A percentile compares a stretch with the other conserved stretches of the same genome.
Conservation (phyloP, 2,888 invertebrate species). For the Scaptomyza caliginosa region DNA sequence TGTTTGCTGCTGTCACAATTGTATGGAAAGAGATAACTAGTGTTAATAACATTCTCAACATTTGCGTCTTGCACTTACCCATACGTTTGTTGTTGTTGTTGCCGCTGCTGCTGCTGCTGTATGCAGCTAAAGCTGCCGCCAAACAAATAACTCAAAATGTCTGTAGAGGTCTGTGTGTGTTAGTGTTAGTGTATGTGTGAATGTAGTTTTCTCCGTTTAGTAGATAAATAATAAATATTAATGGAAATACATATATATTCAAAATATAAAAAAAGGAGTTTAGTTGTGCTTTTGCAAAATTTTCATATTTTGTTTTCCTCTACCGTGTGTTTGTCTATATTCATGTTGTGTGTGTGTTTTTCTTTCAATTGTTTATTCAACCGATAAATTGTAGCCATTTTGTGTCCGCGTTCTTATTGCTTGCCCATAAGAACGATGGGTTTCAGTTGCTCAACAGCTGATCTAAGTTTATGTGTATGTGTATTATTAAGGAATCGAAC, state of each 20-base stretch:
- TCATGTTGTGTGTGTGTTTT: not conserved
- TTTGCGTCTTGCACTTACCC: slow-evolving; percentile 20
- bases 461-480: not conserved
- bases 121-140: slow-evolving; percentile 21
- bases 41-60: slow-evolving; percentile 1
- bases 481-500: slow-evolving; percentile 15
- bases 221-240: slow-evolving; percentile 47
- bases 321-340: not conserved
- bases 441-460: slow-evolving; percentile 7
- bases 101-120: slow-evolving; percentile 5
- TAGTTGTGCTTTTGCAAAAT: slow-evolving; percentile 45
- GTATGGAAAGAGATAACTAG: not conserved
- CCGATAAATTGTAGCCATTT: slow-evolving; percentile 51
- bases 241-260: slow-evolving; percentile 25
- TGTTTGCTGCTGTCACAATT: slow-evolving; percentile 13
- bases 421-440: slow-evolving; percentile 13
- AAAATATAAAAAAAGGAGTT: slow-evolving; percentile 10
- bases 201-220: slow-evolving; percentile 21
- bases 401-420: slow-evolving; percentile 32
- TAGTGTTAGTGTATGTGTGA: slow-evolving; percentile 7
- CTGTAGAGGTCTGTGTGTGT: not conserved
- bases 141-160: slow-evolving; percentile 14
- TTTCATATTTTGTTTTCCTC: not conserved
- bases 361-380: slow-evolving; percentile 5
- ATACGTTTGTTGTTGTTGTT: slow-evolving; percentile 23